Evolutionary conservation across 2,888 invertebrate genomes (phyloP).

Genomic region (Melinaea menophilus): DNA sequence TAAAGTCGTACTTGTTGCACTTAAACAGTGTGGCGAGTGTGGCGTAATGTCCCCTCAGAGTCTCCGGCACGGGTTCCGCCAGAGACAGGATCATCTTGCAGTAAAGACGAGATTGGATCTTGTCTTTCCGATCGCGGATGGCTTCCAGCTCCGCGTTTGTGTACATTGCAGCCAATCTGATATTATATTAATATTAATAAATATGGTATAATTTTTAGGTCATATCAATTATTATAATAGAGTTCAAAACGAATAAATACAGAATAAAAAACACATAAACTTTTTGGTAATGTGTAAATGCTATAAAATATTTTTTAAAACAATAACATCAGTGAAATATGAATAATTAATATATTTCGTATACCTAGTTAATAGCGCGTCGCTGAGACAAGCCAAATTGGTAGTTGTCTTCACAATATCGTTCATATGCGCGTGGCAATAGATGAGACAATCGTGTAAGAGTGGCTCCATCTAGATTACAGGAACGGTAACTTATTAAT

Average conservation of each 20-base stretch:
- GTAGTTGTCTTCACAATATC: slow-evolving; percentile 91
- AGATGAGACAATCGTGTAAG: slow-evolving; percentile 89
- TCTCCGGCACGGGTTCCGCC: slow-evolving; percentile 86
- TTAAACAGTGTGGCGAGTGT: slow-evolving; percentile 87
- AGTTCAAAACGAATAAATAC: neutral
- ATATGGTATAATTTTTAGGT: too few species aligned
- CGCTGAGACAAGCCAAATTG: slow-evolving; percentile 93
- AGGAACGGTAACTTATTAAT: neutral
- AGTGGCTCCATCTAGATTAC: slow-evolving; percentile 89
- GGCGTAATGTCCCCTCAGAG: slow-evolving; percentile 87
- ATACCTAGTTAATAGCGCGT: slow-evolving; percentile 81
- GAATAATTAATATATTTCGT: neutral
- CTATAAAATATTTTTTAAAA: too few species aligned
- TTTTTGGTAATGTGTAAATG: neutral
- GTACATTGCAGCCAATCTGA: slow-evolving; percentile 90
- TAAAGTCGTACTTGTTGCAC: slow-evolving; percentile 75
- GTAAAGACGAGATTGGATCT: slow-evolving; percentile 90
- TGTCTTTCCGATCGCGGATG: slow-evolving; percentile 91
- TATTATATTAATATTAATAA: too few species aligned
- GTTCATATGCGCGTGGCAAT: slow-evolving; percentile 91
- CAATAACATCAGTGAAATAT: neutral
- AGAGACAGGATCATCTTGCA: slow-evolving; percentile 89
- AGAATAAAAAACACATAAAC: neutral
- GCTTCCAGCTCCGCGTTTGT: slow-evolving; percentile 91
- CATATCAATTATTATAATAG: neutral